Percentiles rank a stretch among this genome's conserved stretches.
Evolutionary conservation across 2,888 invertebrate species (phyloP).

Genomic region (Eupithecia dodoneata): DNA sequence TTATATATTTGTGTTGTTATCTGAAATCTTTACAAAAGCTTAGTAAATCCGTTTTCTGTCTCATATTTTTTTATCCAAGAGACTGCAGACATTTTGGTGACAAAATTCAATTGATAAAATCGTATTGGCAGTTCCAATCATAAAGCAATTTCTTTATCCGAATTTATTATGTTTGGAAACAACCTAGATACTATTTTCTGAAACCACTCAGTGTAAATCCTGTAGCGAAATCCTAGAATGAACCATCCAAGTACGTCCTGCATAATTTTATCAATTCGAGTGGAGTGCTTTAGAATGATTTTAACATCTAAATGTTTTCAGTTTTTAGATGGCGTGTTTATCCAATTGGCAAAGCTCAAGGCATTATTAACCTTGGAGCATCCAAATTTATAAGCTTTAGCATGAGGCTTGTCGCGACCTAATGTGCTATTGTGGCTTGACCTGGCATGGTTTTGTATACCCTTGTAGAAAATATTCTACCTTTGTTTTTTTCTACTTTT

Average conservation of each 20-base stretch:
- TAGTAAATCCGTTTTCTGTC: background rate
- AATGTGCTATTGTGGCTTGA: slow-evolving; percentile 53
- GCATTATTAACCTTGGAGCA: slow-evolving; percentile 43
- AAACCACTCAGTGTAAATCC: slow-evolving; percentile 49
- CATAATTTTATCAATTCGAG: slow-evolving; percentile 39
- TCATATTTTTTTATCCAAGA: background rate
- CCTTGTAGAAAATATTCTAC: slow-evolving; percentile 47
- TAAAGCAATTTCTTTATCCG: background rate
- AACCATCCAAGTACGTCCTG: slow-evolving; percentile 39
- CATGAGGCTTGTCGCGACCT: slow-evolving; percentile 56
- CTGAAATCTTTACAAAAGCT: background rate
- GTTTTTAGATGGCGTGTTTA: slow-evolving; percentile 58
- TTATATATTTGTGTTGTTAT: background rate
- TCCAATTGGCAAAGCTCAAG: slow-evolving; percentile 49
- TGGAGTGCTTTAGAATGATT: slow-evolving; percentile 45
- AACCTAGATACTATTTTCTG: background rate
- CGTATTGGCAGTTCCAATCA: background rate
- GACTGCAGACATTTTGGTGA: background rate
- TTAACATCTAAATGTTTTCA: slow-evolving; percentile 50
- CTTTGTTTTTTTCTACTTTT: slow-evolving; percentile 53
- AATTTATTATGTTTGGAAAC: background rate
- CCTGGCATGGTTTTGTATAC: slow-evolving; percentile 40
- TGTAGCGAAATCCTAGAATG: slow-evolving; percentile 41
- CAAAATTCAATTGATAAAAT: background rate
- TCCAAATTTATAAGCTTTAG: slow-evolving; percentile 51